phyloP scores from a whole-genome alignment of 2,113 vertebrate species.

The Leucopsar rothschildi region DNA sequence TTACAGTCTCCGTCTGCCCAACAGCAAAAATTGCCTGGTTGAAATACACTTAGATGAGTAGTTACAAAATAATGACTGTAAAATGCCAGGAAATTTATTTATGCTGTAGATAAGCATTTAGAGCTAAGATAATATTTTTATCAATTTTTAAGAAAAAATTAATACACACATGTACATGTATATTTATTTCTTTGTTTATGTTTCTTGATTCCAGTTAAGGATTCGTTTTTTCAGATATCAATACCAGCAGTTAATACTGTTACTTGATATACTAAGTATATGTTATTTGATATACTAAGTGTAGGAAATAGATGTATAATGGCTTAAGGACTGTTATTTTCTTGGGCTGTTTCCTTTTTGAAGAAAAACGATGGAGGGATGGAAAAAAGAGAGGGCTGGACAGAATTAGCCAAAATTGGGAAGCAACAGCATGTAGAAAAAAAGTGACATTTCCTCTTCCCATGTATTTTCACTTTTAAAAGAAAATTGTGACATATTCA shows the following conservation, averaged over 20 bases:
- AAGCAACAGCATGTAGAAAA: background rate
- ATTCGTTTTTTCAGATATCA: background rate
- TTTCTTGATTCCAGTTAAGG: background rate
- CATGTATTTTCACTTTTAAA: background rate
- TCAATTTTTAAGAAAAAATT: background rate
- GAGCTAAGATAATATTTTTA: background rate
- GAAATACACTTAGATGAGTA: background rate
- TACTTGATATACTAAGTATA: background rate
- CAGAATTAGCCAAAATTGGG: background rate
- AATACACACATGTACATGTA: accelerated
- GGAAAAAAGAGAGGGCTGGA: background rate
- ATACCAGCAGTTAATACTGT: background rate
- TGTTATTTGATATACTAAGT: background rate
- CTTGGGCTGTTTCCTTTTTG: background rate
- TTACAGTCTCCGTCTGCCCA: background rate
- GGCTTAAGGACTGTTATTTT: background rate
- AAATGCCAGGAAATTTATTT: background rate
- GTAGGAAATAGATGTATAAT: background rate
- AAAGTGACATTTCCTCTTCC: background rate
- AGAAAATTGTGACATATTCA: background rate
- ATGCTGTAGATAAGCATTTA: background rate
- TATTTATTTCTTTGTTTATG: background rate
- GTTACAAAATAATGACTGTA: background rate
- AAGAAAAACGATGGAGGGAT: background rate
- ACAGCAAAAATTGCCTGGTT: background rate